A percentile compares a stretch with the other conserved stretches of the same genome.
phyloP scores from a whole-genome alignment of 2,888 invertebrate species.

The Platypus cylindrus region DNA sequence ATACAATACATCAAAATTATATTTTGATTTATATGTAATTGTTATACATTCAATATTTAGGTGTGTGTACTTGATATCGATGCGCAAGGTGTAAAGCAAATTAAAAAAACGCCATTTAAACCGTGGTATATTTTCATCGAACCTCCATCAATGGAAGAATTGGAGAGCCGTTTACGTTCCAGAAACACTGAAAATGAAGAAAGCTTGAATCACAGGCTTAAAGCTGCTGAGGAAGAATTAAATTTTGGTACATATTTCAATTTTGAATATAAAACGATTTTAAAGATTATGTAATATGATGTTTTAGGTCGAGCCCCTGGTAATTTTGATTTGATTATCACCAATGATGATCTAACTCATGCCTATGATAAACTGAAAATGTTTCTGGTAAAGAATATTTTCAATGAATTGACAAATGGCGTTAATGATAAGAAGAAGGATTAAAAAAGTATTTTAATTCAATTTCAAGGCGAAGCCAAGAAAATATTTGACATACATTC shows the following conservation, averaged over 20 bases:
- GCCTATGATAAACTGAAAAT: conserved; percentile 17
- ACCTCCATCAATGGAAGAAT: conserved; percentile 74
- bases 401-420: too few species aligned
- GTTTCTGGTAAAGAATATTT: conserved; percentile 13
- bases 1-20: too few species aligned
- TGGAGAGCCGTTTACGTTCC: conserved; percentile 58
- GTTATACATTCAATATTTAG: too few species aligned
- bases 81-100: conserved; percentile 83
- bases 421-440: too few species aligned
- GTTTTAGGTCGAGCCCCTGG: conserved; percentile 43
- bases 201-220: conserved; percentile 62
- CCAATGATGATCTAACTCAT: conserved; percentile 69
- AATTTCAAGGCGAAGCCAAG: too few species aligned
- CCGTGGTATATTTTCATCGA: conserved; percentile 81
- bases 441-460: too few species aligned
- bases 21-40: too few species aligned
- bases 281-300: too few species aligned
- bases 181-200: conserved; percentile 90
- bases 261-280: neutral
- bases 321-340: conserved; percentile 72
- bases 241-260: conserved; percentile 52
- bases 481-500: too few species aligned
- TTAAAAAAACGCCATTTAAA: conserved; percentile 60
- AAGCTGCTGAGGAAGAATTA: conserved; percentile 68
- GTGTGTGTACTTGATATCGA: conserved; percentile 93